Base-by-base conservation (phyloP, 2,888 invertebrate species). In the Synanthedon tipuliformis region DNA sequence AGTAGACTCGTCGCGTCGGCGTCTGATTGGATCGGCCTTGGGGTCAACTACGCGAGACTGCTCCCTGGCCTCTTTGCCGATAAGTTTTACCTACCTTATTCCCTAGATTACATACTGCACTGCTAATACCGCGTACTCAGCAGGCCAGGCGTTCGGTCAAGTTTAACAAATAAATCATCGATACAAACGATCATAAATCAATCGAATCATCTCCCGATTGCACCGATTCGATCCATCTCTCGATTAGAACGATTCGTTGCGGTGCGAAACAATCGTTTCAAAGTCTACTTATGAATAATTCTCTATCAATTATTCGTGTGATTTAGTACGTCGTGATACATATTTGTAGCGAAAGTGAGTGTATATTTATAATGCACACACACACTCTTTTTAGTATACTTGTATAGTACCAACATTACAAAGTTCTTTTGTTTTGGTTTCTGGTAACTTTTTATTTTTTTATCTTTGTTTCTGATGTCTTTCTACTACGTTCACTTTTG, bases 171-270 rank as follows among this genome's bases (percentile, higher is more conserved):
- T 85, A 82, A 83, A 85, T 85, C 82, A 82, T 70, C 68, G 60
- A 61, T 60, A 65, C 62, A 68, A 68, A 68, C 66, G 63, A 66
- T 75, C 65, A 84, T 84, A 75, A 76, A 83, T 83, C 83, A 83
- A 77, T 75, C 73, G 68, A 68, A 69, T 56, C 45, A 57, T 76
- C 76, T 73, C 67, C 70, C 71, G 71, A 69, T 68, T 73, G 81
- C 73, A 76, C 75, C 70, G 69, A 73, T 78, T 81, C 82, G 78
- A 82, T 85, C 71, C 71, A 79, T 82, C 78, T 72, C 70, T 71
- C 70, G 71, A 74, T 71, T 70, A 70, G 60, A 68, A 60, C 69
- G 72, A 71, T 74, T 75, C 73, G 76, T 66, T 66, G 64, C 72
- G 71, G 71, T 57, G 59, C 58, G 59, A 58, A 58, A 60, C 58